A percentile compares a stretch with the other conserved stretches of the same genome.
Evolutionary conservation across 2,113 vertebrate genomes (phyloP).

Genomic region (Panthera tigris): DNA sequence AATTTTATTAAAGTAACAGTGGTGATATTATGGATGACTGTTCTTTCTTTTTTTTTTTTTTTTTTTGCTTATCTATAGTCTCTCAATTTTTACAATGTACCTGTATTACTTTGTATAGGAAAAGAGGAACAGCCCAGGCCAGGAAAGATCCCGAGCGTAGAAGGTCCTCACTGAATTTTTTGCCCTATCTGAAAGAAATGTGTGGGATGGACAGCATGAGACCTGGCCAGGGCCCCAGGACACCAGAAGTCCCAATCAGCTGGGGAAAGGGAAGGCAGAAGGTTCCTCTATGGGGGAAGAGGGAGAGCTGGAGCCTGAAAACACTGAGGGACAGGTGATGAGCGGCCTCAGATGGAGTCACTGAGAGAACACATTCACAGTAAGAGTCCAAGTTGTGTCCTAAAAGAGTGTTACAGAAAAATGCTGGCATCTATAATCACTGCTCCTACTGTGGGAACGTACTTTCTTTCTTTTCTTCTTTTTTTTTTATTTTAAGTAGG

Average conservation of each 20-base stretch:
- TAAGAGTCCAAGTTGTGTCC: not conserved
- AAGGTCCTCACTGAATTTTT: not conserved
- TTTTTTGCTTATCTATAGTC: not conserved
- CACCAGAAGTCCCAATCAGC: not conserved
- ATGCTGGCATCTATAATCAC: not conserved
- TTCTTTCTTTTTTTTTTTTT: not conserved
- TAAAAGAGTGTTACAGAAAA: not conserved
- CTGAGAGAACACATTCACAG: not conserved
- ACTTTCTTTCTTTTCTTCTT: not conserved
- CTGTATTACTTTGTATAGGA: not conserved
- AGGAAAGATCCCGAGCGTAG: not conserved
- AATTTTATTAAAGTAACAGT: not conserved
- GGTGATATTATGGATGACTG: not conserved
- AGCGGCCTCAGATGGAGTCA: not conserved
- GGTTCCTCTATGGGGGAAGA: not conserved
- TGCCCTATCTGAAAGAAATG: not conserved
- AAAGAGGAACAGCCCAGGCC: not conserved
- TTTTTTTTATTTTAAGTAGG: not conserved
- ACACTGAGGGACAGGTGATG: not conserved
- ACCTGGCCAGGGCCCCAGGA: not conserved
- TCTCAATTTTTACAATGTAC: not conserved
- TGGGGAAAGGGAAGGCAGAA: not conserved
- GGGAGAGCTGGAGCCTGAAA: not conserved
- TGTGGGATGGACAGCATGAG: not conserved
- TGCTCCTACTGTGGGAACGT: not conserved